Evolutionary conservation across 2,113 vertebrate genomes (phyloP).

Genomic region (Malurus elegans): DNA sequence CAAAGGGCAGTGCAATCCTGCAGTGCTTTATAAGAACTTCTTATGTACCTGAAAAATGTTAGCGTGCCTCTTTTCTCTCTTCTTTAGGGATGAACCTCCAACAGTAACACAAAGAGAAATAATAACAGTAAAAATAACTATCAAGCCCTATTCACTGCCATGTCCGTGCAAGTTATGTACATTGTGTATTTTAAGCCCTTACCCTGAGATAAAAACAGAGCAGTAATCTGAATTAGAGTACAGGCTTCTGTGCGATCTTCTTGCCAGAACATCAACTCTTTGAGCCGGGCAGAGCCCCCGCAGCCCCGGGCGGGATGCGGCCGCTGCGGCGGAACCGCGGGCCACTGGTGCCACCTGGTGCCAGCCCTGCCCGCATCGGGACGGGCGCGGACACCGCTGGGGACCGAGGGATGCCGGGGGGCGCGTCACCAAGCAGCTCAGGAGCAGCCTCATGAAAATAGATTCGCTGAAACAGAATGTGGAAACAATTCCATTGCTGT

Average conservation of each 20-base stretch:
- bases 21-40: not conserved
- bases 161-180: accelerated
- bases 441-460: not conserved
- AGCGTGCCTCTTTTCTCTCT: not conserved
- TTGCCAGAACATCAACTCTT: accelerated
- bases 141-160: not conserved
- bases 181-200: not conserved
- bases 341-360: slow-evolving; percentile 33
- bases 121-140: not conserved
- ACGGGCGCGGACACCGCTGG: accelerated
- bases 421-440: accelerated
- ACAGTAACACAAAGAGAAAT: not conserved
- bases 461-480: not conserved
- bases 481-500: not conserved
- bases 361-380: not conserved
- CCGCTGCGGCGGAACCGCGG: not conserved
- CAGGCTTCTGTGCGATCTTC: accelerated
- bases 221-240: accelerated
- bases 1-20: not conserved
- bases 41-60: not conserved
- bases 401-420: accelerated
- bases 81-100: not conserved
- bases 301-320: not conserved
- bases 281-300: not conserved
- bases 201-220: accelerated